Conservation (phyloP, 2,888 invertebrate genomes). For the Trichogramma evanescens region DNA sequence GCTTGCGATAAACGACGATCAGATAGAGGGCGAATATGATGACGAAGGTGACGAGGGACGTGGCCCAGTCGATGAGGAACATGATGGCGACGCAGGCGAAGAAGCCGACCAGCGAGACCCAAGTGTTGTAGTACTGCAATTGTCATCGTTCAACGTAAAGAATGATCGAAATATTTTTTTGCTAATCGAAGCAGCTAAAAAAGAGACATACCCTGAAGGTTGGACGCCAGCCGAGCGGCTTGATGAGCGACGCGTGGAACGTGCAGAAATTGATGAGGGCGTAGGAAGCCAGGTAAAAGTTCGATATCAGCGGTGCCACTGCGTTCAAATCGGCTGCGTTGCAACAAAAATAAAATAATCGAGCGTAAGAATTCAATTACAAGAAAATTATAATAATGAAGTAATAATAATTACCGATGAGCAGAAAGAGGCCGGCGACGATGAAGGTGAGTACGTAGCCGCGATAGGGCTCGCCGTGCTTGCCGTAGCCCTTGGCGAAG, state of each 20-base stretch:
- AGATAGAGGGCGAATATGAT: constrained; percentile 84
- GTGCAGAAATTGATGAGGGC: constrained; percentile 93
- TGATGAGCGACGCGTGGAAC: constrained; percentile 84
- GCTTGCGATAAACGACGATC: constrained; percentile 87
- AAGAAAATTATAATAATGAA: neutral
- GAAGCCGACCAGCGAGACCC: constrained; percentile 80
- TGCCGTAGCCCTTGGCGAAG: constrained; percentile 87
- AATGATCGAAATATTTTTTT: neutral
- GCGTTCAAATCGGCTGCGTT: constrained; percentile 72
- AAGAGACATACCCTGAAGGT: constrained; percentile 65
- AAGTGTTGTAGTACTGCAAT: constrained; percentile 82
- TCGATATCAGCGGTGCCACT: constrained; percentile 90
- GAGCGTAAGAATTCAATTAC: neutral
- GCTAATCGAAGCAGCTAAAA: neutral
- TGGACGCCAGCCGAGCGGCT: constrained; percentile 84
- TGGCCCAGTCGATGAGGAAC: constrained; percentile 90
- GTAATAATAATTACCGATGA: constrained; percentile 64
- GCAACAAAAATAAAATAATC: neutral
- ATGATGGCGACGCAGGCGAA: constrained; percentile 80
- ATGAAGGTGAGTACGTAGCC: constrained; percentile 89
- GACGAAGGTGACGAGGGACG: constrained; percentile 85
- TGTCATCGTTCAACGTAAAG: constrained; percentile 14
- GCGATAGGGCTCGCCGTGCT: constrained; percentile 75
- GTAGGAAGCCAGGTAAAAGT: constrained; percentile 89
- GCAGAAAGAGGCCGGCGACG: constrained; percentile 75